Conservation (phyloP, 2,888 invertebrate genomes). For the Caenorhabditis sinica region DNA sequence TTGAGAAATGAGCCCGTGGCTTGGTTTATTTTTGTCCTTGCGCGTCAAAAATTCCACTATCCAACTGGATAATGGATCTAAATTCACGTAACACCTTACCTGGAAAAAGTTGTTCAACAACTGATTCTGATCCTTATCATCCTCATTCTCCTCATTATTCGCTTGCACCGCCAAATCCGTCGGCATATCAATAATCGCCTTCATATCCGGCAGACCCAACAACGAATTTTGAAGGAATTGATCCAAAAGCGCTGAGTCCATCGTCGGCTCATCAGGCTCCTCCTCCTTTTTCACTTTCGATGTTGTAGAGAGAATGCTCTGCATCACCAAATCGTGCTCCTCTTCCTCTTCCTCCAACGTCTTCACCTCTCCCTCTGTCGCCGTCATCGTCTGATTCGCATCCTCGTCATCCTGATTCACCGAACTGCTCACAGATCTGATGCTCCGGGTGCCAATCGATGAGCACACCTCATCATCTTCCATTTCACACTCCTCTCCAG, state of each 20-base stretch:
- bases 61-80: too few relatives aligned
- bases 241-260: conserved; percentile 26
- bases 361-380: background rate
- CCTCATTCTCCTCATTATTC: conserved; percentile 24
- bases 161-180: background rate
- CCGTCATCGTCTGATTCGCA: conserved; percentile 30
- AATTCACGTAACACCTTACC: too few relatives aligned
- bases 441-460: conserved; percentile 43
- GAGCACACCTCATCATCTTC: conserved; percentile 52
- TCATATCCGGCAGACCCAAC: conserved; percentile 4
- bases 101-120: conserved; percentile 15
- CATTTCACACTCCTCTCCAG: conserved; percentile 35
- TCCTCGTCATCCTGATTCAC: conserved; percentile 43
- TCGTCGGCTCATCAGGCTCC: background rate
- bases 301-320: conserved; percentile 35
- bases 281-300: conserved; percentile 6
- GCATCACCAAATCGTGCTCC: conserved; percentile 52
- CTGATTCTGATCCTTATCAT: conserved; percentile 13
- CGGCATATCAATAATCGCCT: conserved; percentile 5
- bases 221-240: conserved; percentile 35
- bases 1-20: too few relatives aligned
- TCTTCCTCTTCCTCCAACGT: conserved; percentile 15
- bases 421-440: conserved; percentile 55
- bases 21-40: too few relatives aligned
- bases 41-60: too few relatives aligned